phyloP scores from a whole-genome alignment of 2,888 invertebrate genomes.

The Hydraecia micacea region DNA sequence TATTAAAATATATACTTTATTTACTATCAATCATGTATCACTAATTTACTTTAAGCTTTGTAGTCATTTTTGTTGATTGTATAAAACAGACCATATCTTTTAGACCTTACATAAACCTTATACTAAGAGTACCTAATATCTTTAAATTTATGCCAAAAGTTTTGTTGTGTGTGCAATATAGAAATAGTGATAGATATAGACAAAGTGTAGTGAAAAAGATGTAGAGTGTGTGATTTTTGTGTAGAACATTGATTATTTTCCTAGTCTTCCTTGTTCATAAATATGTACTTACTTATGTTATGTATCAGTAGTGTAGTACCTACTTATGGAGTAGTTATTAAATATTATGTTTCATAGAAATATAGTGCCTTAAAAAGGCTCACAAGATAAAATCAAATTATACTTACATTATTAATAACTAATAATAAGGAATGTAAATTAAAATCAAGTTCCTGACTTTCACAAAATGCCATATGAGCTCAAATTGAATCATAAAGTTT shows the following conservation, averaged over 20 bases:
- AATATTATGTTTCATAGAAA: conserved; percentile 25
- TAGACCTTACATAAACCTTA: background rate
- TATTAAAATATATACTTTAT: conserved; percentile 3
- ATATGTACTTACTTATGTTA: conserved; percentile 57
- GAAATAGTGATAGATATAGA: conserved; percentile 25
- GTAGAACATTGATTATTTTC: conserved; percentile 22
- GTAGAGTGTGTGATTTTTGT: conserved; percentile 11
- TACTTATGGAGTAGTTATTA: conserved; percentile 55
- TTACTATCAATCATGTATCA: conserved; percentile 4
- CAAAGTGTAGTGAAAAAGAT: conserved; percentile 23
- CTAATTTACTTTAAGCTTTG: conserved; percentile 1
- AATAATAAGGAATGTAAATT: conserved; percentile 17
- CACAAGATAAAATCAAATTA: conserved; percentile 14
- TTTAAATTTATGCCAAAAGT: conserved; percentile 10
- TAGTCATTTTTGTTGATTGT: conserved; percentile 22
- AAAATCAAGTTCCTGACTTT: conserved; percentile 47
- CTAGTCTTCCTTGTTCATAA: conserved; percentile 50
- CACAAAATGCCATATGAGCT: conserved; percentile 49
- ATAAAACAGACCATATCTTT: conserved; percentile 20
- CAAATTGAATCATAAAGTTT: conserved; percentile 47
- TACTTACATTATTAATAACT: conserved; percentile 16
- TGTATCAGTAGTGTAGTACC: conserved; percentile 44
- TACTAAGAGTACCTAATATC: conserved; percentile 24
- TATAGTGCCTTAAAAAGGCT: conserved; percentile 62
- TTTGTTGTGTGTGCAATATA: conserved; percentile 36